A percentile compares a stretch with the other conserved stretches of the same genome.
phyloP scores from a whole-genome alignment of 2,888 invertebrate species.

The Metacarcinus magister region DNA sequence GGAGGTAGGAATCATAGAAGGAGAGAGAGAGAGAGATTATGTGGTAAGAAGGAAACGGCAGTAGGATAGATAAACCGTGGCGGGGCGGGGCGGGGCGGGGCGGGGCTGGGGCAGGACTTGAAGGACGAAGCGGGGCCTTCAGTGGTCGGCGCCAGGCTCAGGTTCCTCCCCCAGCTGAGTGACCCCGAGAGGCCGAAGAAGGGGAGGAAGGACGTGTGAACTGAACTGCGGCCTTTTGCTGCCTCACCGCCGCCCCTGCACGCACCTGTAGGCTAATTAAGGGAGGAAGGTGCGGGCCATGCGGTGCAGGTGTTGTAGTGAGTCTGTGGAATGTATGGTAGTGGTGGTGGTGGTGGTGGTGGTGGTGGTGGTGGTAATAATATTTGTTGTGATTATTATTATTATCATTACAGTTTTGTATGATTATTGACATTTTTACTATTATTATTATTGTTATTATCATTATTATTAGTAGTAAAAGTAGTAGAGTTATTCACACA shows the following conservation, averaged over 20 bases:
- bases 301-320: no score
- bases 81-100: neutral
- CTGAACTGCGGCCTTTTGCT: neutral
- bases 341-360: no score
- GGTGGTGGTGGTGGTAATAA: no score
- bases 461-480: no score
- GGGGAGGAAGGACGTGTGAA: neutral
- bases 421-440: no score
- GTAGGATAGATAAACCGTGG: neutral
- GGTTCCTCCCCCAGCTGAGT: neutral
- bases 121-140: neutral
- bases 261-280: neutral
- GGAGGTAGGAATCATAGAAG: neutral
- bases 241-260: neutral
- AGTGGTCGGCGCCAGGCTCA: neutral
- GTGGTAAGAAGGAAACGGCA: no score
- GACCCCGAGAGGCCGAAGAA: neutral
- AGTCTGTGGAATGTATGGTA: no score
- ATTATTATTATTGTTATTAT: no score
- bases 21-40: neutral
- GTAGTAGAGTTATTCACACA: no score
- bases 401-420: no score
- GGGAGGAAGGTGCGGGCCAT: neutral
- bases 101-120: neutral
- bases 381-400: no score